phyloP scores from a whole-genome alignment of 2,797 vertebrate genomes.

The Hephaestus fuliginosus region DNA sequence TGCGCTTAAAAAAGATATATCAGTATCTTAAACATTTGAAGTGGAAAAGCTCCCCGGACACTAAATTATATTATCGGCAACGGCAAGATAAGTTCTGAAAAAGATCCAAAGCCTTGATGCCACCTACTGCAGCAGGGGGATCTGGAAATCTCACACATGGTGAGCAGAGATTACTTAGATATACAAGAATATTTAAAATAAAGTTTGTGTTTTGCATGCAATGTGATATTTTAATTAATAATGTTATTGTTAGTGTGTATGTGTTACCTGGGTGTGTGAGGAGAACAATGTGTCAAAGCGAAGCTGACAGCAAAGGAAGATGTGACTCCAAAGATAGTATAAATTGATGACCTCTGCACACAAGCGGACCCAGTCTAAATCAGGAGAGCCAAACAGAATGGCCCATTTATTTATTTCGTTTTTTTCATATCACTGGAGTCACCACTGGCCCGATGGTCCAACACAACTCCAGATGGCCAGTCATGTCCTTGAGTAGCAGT shows the following conservation, averaged over 20 bases:
- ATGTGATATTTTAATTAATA: constrained; percentile 5
- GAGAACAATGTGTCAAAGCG: constrained; percentile 10
- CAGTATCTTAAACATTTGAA: constrained; percentile 24
- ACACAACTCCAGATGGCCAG: constrained; percentile 61
- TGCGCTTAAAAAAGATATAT: constrained; percentile 20
- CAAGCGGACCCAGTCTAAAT: constrained; percentile 51
- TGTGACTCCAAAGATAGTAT: constrained; percentile 40
- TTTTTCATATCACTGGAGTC: constrained; percentile 45
- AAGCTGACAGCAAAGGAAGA: constrained; percentile 28
- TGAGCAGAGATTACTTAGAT: not conserved
- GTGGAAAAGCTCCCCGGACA: not conserved
- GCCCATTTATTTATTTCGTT: constrained; percentile 28
- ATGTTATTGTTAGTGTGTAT: not conserved
- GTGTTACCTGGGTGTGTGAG: not conserved
- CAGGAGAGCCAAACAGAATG: constrained; percentile 51
- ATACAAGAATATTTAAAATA: not conserved
- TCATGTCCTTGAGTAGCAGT: constrained; percentile 62
- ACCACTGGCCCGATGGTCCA: constrained; percentile 50
- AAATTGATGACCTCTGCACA: constrained; percentile 58
- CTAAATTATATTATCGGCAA: constrained; percentile 25
- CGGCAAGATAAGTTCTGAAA: constrained; percentile 24
- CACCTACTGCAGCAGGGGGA: not conserved
- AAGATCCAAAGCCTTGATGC: constrained; percentile 21
- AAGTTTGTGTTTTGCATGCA: not conserved
- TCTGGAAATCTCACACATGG: not conserved